Conservation (phyloP, 2,888 invertebrate species). For the Melieria omissa region DNA sequence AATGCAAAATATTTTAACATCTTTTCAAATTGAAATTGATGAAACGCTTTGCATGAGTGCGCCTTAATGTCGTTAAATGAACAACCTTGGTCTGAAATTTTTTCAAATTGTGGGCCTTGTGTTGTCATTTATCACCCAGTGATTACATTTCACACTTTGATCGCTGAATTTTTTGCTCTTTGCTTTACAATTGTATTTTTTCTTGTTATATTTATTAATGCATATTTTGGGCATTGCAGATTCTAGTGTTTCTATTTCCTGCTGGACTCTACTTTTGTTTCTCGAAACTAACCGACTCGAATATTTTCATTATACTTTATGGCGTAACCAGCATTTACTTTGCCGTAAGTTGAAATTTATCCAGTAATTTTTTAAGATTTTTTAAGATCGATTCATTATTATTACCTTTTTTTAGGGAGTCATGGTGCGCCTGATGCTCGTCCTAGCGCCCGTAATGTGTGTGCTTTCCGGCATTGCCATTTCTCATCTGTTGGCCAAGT, state of each 20-base stretch:
- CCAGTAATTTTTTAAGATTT: too few relatives aligned
- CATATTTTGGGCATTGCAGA: constrained; percentile 69
- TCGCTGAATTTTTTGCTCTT: constrained; percentile 68
- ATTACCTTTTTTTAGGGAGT: constrained; percentile 78
- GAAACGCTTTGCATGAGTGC: constrained; percentile 58
- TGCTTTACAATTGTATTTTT: background rate
- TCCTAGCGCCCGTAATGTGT: constrained; percentile 98
- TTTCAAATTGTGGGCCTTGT: background rate
- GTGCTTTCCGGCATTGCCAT: constrained; percentile 96
- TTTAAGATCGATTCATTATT: constrained; percentile 16
- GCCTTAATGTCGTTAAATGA: constrained; percentile 57
- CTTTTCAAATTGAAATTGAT: constrained; percentile 44
- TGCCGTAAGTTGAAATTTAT: constrained; percentile 76
- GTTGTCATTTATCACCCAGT: constrained; percentile 65
- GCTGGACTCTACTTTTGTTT: constrained; percentile 98
- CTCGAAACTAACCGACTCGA: constrained; percentile 90
- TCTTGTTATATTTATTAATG: background rate
- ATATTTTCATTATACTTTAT: constrained; percentile 97
- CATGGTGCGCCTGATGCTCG: constrained; percentile 98
- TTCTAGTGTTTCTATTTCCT: constrained; percentile 95
- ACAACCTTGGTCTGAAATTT: background rate
- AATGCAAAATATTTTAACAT: background rate
- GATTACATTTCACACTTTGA: constrained; percentile 72
- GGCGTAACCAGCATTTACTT: constrained; percentile 98
- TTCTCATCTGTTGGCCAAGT: constrained; percentile 80